Base-by-base conservation (phyloP, 2,113 vertebrate genomes). In the Siniperca knerii region DNA sequence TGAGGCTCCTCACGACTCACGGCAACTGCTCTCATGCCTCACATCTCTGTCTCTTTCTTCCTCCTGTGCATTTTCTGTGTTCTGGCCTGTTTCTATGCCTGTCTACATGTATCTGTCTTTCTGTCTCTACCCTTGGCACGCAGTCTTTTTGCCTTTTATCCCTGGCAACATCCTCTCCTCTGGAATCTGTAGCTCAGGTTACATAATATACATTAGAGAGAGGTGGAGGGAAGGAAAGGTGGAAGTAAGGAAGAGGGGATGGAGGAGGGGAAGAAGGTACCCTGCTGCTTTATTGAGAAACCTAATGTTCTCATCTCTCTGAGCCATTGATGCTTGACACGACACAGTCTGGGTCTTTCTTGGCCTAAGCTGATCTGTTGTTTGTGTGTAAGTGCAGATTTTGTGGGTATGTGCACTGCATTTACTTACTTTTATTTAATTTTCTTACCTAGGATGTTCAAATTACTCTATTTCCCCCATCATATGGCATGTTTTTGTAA, bases 121-220 rank as follows among this genome's bases (percentile, higher is more conserved):
- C 13, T 71, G 48, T 79, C 67, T 83, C 42, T 77, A 73, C 80
- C 61, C 85, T 75, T 81, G 54, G 73, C 86, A 62, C 78, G 12
- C 55, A 2, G 42, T 71, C 54, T 77, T 75, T 83, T 68, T 50
- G n/a, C 40, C 73, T 79, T 82, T 62, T 44, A 76, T 81, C 75
- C 60, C 48, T 20, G 21, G 21, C 75, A 55, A 79, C 75, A 62
- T 58, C 75, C 42, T 70, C 81, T 81, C 78, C 78, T 65, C 67
- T 75, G 65, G 89, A 87, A 74, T 87, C 67, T 76, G 73, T 68
- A 52, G 73, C 76, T 75, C 65, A 69, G 77, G 83, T 94, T 93
- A 90, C 74, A 83, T 91, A 92, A 92, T 74, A 52, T 35, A 70
- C 85, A 90, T 88, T 77, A 79, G 84, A 81, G 65, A 75, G 86